These are phyloP conservation scores for Conopomorpha cramerella DNA, from an alignment of 1,140 invertebrate genomes.

Conservation along the genomic window DNA sequence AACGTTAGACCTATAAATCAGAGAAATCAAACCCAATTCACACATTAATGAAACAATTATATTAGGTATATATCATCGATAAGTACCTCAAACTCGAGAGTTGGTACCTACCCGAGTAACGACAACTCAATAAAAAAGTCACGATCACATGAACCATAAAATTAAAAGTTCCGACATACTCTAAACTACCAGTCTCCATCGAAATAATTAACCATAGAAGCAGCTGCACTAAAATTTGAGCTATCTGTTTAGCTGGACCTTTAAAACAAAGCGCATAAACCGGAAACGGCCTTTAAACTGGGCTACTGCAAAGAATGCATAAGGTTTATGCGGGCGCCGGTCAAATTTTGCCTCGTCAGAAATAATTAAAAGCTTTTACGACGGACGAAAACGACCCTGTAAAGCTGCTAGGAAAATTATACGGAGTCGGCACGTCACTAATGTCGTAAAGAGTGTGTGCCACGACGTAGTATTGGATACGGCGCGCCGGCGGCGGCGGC, in stretches of 20 bases:
- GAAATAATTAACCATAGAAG: too few species aligned
- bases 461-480: not conserved
- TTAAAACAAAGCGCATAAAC: constrained; percentile 13
- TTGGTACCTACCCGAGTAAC: too few species aligned
- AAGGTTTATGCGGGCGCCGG: constrained; percentile 15
- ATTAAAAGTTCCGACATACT: too few species aligned
- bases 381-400: constrained; percentile 24
- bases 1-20: too few species aligned
- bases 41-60: too few species aligned
- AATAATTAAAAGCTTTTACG: constrained; percentile 31
- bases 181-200: not conserved
- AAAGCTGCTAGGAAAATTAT: constrained; percentile 21
- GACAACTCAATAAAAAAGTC: too few species aligned
- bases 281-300: constrained; percentile 10
- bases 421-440: constrained; percentile 14
- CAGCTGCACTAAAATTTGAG: not conserved
- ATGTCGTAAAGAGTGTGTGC: constrained; percentile 15
- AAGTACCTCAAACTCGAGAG: too few species aligned
- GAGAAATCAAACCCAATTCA: too few species aligned
- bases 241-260: constrained; percentile 9
- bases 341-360: constrained; percentile 25
- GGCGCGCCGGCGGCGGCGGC: too few species aligned
- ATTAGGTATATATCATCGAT: too few species aligned
- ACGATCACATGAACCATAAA: too few species aligned
- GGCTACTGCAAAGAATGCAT: constrained; percentile 16